These are phyloP conservation scores for Drosophila oshimai DNA, from an alignment of 1,140 invertebrate genomes.

Conservation along the genomic window DNA sequence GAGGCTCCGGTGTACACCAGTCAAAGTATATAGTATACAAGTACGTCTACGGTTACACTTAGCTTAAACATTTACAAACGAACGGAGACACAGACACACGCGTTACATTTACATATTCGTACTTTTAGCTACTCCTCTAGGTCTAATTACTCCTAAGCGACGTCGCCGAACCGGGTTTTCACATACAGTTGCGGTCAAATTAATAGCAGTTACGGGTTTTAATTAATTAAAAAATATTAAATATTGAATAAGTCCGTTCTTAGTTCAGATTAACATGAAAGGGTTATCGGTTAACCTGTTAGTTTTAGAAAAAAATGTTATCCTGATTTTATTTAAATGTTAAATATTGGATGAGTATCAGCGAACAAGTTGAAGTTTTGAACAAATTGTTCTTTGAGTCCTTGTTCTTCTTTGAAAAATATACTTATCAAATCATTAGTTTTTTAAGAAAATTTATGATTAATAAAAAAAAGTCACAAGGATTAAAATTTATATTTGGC, in stretches of 20 bases:
- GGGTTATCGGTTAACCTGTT: no score
- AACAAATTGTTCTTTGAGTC: no score
- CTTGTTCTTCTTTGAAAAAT: no score
- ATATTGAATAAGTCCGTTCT: not conserved
- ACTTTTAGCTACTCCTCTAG: constrained; percentile 40
- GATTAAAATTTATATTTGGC: no score
- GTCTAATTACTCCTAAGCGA: constrained; percentile 55
- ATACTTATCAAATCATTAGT: no score
- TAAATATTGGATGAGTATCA: no score
- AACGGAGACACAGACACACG: constrained; percentile 58
- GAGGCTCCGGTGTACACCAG: constrained; percentile 4
- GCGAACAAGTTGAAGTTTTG: no score
- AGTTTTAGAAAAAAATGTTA: no score
- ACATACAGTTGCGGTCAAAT: not conserved
- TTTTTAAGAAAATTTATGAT: no score
- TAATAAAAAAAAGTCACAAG: no score
- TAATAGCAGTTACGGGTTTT: not conserved
- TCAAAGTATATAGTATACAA: constrained; percentile 37
- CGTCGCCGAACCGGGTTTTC: constrained; percentile 28
- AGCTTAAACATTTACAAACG: constrained; percentile 72
- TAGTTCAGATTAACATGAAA: no score
- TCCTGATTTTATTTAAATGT: no score
- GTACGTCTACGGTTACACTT: constrained; percentile 62
- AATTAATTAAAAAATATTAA: not conserved
- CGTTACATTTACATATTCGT: constrained; percentile 56